A percentile compares a stretch with the other conserved stretches of the same genome.
These are phyloP conservation scores for Steatornis caripensis DNA, from an alignment of 2,113 vertebrate genomes.

Conservation along the genomic window DNA sequence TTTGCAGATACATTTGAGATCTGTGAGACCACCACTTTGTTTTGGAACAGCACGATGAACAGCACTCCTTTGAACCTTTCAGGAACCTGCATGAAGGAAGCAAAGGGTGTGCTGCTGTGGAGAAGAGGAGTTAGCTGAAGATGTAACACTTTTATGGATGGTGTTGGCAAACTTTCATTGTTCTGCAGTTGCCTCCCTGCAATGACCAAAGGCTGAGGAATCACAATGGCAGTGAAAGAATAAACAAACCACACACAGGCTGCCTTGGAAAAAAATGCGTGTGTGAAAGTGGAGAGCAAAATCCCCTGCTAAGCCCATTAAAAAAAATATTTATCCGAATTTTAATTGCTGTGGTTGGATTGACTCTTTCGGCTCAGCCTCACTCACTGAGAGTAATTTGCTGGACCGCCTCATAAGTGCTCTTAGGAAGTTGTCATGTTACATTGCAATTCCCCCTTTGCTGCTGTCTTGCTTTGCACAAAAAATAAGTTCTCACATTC, in stretches of 20 bases:
- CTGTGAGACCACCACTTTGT: neutral
- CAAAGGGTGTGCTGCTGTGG: neutral
- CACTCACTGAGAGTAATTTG: neutral
- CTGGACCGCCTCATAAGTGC: neutral
- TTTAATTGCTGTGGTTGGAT: neutral
- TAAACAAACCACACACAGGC: neutral
- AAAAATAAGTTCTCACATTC: neutral
- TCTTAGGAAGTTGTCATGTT: neutral
- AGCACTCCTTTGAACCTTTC: neutral
- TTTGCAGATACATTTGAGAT: neutral
- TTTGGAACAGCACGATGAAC: neutral
- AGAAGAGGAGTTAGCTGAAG: neutral
- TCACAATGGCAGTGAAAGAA: neutral
- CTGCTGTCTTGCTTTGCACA: neutral
- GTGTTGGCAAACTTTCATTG: neutral
- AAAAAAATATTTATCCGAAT: neutral
- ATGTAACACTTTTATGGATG: neutral
- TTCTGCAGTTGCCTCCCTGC: neutral
- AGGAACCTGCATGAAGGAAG: neutral
- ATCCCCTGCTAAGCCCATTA: neutral
- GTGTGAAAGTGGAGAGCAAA: neutral
- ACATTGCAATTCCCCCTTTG: neutral
- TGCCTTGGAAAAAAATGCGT: neutral
- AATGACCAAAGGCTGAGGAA: neutral
- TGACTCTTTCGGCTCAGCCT: neutral